phyloP scores from a whole-genome alignment of 2,888 invertebrate genomes.

The Orthosia incerta region DNA sequence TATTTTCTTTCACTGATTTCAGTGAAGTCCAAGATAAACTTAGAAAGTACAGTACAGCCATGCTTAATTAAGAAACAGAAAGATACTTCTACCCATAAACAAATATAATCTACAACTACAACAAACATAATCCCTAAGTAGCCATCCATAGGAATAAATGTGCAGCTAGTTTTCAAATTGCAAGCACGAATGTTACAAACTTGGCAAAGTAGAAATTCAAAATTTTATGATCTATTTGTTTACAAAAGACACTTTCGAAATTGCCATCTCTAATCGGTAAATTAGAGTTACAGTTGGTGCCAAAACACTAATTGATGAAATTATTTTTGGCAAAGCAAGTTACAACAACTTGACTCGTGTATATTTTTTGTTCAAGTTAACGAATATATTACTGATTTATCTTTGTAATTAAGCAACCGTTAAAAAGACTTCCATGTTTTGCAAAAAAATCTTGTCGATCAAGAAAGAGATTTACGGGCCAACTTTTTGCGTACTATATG shows the following conservation, averaged over 20 bases:
- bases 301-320: conserved; percentile 37
- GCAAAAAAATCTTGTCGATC: conserved; percentile 27
- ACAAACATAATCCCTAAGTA: neutral
- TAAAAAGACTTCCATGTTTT: conserved; percentile 17
- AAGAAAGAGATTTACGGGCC: conserved; percentile 38
- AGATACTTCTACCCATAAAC: neutral
- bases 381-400: conserved; percentile 4
- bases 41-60: too few relatives aligned
- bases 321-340: conserved; percentile 20
- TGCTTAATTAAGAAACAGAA: neutral
- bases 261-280: conserved; percentile 7
- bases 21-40: too few relatives aligned
- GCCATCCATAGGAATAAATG: neutral
- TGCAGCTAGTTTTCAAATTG: neutral
- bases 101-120: too few relatives aligned
- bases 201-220: conserved; percentile 8
- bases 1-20: too few relatives aligned
- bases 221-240: conserved; percentile 13
- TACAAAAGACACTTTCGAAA: conserved; percentile 7
- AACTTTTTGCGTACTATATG: conserved; percentile 36
- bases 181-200: neutral
- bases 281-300: conserved; percentile 20
- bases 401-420: conserved; percentile 8
- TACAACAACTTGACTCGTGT: neutral
- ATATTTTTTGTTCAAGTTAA: neutral